phyloP scores from a whole-genome alignment of 2,888 invertebrate species.

The Dermolepida albohirtum region DNA sequence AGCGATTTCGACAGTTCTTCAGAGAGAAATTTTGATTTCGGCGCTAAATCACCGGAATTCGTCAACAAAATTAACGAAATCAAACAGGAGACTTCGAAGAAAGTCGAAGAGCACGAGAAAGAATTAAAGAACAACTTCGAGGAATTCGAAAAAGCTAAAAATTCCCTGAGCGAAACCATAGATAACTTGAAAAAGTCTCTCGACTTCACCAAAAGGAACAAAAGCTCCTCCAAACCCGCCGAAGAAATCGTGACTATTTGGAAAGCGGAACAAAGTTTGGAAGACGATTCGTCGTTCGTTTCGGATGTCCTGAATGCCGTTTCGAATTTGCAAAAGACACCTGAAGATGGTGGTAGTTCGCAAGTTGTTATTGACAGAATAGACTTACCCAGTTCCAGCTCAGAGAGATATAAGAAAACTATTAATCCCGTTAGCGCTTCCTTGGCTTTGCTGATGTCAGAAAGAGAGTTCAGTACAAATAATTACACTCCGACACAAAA shows the following conservation, averaged over 20 bases:
- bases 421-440: constrained; percentile 50
- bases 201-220: background rate
- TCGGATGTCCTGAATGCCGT: constrained; percentile 37
- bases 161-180: constrained; percentile 14
- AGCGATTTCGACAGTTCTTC: constrained; percentile 42
- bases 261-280: constrained; percentile 1
- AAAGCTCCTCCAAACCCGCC: constrained; percentile 21
- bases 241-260: constrained; percentile 29
- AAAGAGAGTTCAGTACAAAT: constrained; percentile 50
- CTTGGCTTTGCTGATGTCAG: constrained; percentile 58
- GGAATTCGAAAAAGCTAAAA: constrained; percentile 17
- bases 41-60: constrained; percentile 56
- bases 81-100: constrained; percentile 53
- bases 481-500: constrained; percentile 49
- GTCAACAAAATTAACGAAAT: constrained; percentile 63
- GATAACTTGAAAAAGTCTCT: constrained; percentile 7
- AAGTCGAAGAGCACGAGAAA: constrained; percentile 44
- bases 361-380: background rate
- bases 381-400: background rate
- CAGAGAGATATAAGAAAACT: background rate
- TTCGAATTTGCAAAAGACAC: constrained; percentile 15
- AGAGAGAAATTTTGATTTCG: constrained; percentile 49
- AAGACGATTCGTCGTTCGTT: constrained; percentile 36
- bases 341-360: background rate
- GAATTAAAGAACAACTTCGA: constrained; percentile 28